Base-by-base conservation (phyloP, 2,797 vertebrate genomes). In the Lithobates pipiens region DNA sequence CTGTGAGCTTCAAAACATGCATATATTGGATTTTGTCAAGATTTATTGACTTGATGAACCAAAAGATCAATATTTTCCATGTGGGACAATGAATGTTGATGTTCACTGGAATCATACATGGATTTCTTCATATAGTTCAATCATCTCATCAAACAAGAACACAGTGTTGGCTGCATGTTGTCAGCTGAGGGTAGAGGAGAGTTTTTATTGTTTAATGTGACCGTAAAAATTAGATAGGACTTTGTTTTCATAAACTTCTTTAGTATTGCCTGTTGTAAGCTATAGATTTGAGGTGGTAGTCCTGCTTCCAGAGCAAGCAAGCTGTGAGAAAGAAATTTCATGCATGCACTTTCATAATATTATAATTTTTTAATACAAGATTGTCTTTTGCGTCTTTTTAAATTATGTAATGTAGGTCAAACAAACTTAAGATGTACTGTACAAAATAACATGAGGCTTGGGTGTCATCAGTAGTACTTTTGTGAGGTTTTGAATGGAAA, bases 1-100 rank as follows among this genome's bases (percentile, higher is more conserved):
- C 57, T 32, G 27, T 65, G 76, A 44, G 39, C 44, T 80, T 85
- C 77, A 80, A 75, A 85, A 69, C 70, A 80, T 61, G 68, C 75
- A 79, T 27, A 39, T 85, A 85, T 80, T 80, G 84, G 63, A 80
- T 85, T 71, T 80, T 85, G 70, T 85, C 84, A 39, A 61, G 71
- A 80, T 57, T 80, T 80, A 85, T 85, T 85, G 77, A 80, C 77
- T 80, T 75, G 71, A 80, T 80, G 76, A 85, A 74, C 57, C 27
- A 85, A 75, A 39, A 80, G 29, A 85, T 75, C 32, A 9, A 85
- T 74, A 85, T 69, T 85, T 80, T 23, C 32, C 70, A 39, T 36
- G n/a, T 42, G 84, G 71, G 44, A 80, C 70, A 80, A 80, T 80
- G 71, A 54, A 80, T 85, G 29, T 85, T 85, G 16, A 79, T 73